A percentile compares a stretch with the other conserved stretches of the same genome.
Conservation (phyloP, 2,888 invertebrate species). For the Nemapogon koenigi region DNA sequence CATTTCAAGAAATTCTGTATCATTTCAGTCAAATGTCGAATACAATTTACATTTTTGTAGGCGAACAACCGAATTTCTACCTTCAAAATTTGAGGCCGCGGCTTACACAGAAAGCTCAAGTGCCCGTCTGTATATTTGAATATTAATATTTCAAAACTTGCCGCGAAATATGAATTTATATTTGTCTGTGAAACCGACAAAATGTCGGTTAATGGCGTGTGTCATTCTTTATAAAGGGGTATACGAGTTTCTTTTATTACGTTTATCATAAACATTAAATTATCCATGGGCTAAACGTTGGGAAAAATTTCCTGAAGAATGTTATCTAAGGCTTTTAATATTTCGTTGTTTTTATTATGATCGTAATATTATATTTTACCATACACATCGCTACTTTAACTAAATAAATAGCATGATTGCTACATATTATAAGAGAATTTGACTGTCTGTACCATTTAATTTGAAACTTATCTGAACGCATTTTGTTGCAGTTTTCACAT, state of each 20-base stretch:
- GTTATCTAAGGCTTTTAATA: no score
- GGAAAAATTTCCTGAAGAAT: no score
- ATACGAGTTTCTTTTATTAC: not conserved
- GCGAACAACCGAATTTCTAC: slow-evolving; percentile 50
- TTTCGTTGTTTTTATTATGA: no score
- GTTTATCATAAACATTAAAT: no score
- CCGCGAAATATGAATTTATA: slow-evolving; percentile 16
- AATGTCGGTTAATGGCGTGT: slow-evolving; percentile 13
- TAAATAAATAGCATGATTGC: no score
- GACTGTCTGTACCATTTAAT: no score
- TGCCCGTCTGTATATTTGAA: slow-evolving; percentile 54
- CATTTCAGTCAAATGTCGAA: slow-evolving; percentile 45
- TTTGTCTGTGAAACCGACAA: slow-evolving; percentile 9
- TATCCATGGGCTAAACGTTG: no score
- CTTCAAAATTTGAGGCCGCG: slow-evolving; percentile 44
- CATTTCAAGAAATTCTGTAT: slow-evolving; percentile 41
- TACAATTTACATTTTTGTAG: slow-evolving; percentile 45
- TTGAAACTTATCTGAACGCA: no score
- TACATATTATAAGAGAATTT: no score
- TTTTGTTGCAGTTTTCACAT: no score
- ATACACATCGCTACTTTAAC: no score
- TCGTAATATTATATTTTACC: no score
- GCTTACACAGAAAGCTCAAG: slow-evolving; percentile 40
- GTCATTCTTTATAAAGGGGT: slow-evolving; percentile 8
- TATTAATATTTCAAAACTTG: slow-evolving; percentile 40